phyloP scores from a whole-genome alignment of 2,113 vertebrate species.

The Xyrauchen texanus region DNA sequence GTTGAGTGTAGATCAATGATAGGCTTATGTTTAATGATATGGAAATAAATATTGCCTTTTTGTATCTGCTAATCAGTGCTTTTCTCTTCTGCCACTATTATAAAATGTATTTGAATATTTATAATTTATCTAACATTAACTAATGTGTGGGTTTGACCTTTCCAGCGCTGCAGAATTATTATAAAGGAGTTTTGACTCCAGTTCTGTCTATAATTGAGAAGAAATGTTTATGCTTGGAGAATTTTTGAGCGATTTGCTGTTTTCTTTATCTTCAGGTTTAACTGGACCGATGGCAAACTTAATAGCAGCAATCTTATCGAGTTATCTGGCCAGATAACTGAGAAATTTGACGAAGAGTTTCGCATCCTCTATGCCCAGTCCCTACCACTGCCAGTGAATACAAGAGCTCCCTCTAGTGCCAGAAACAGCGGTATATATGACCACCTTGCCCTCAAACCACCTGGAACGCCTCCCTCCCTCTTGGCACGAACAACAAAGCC shows the following conservation, averaged over 20 bases:
- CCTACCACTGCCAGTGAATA: constrained; percentile 79
- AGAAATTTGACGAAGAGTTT: constrained; percentile 94
- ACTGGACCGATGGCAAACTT: constrained; percentile 92
- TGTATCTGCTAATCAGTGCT: too few relatives aligned
- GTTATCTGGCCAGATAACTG: constrained; percentile 91
- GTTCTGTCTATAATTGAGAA: too few relatives aligned
- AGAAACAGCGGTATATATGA: constrained; percentile 72
- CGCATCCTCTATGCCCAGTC: constrained; percentile 94
- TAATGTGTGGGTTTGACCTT: not conserved
- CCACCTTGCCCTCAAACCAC: constrained; percentile 62
- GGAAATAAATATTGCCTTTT: too few relatives aligned
- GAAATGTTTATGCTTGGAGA: not conserved
- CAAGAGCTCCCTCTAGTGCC: constrained; percentile 63
- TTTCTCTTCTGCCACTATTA: too few relatives aligned
- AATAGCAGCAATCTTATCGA: constrained; percentile 95
- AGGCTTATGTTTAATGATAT: too few relatives aligned
- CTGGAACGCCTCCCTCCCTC: constrained; percentile 67
- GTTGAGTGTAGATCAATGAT: too few relatives aligned
- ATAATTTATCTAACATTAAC: not conserved
- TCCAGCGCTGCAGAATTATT: not conserved
- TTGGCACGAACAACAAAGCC: constrained; percentile 67
- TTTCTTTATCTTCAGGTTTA: constrained; percentile 78
- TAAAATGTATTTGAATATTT: too few relatives aligned
- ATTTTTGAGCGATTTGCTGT: not conserved
- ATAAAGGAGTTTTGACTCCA: too few relatives aligned